Percentiles rank a stretch among this genome's conserved stretches.
phyloP scores from a whole-genome alignment of 2,797 vertebrate genomes.

The Australoheros facetus region DNA sequence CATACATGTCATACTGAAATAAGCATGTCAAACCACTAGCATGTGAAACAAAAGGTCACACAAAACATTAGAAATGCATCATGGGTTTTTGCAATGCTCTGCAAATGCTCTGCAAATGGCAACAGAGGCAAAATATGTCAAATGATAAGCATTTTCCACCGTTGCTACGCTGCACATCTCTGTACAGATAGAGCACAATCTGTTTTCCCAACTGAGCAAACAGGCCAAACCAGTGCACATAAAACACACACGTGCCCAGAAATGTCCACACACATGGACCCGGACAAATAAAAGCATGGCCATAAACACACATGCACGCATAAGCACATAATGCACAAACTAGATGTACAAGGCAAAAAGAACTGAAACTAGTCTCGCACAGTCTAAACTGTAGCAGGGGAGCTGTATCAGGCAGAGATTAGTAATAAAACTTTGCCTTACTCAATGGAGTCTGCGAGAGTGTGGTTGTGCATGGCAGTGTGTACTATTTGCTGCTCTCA shows the following conservation, averaged over 20 bases:
- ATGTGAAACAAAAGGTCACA: conserved; percentile 29
- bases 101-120: conserved; percentile 33
- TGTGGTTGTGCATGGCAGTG: conserved; percentile 33
- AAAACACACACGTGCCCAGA: conserved; percentile 24
- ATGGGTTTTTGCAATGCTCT: background rate
- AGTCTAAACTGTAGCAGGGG: conserved; percentile 51
- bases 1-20: background rate
- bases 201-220: conserved; percentile 66
- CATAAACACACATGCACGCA: conserved; percentile 15
- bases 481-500: conserved; percentile 63
- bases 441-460: conserved; percentile 53
- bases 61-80: conserved; percentile 39
- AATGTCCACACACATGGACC: background rate
- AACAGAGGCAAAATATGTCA: conserved; percentile 17
- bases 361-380: background rate
- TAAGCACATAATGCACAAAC: conserved; percentile 25
- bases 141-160: conserved; percentile 20
- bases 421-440: conserved; percentile 70
- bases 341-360: conserved; percentile 31
- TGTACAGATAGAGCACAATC: conserved; percentile 40
- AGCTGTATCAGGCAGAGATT: conserved; percentile 51
- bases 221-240: conserved; percentile 16
- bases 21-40: background rate
- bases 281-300: conserved; percentile 3
- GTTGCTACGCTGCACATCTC: conserved; percentile 23